Percentiles rank a stretch among this genome's conserved stretches.
Evolutionary conservation across 2,888 invertebrate genomes (phyloP).

Genomic region (Pseudococcus viburni): DNA sequence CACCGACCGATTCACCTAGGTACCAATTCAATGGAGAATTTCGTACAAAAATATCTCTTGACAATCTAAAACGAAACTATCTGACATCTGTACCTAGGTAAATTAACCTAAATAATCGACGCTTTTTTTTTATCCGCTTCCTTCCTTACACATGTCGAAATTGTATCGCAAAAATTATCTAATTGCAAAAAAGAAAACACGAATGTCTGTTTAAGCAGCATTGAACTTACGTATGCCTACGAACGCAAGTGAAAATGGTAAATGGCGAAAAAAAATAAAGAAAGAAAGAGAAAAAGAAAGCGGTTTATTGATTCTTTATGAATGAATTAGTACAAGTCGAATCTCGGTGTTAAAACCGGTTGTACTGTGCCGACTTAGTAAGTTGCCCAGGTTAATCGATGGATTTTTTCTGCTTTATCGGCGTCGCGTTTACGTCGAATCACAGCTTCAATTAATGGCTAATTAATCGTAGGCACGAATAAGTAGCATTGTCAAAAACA

Average conservation of each 20-base stretch:
- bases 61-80: neutral
- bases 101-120: constrained; percentile 5
- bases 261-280: neutral
- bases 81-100: neutral
- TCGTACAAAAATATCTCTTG: neutral
- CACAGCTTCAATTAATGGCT: constrained; percentile 22
- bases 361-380: neutral
- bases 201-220: neutral
- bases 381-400: constrained; percentile 28
- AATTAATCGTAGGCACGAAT: constrained; percentile 22
- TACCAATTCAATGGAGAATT: neutral
- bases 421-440: neutral
- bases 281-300: constrained; percentile 16
- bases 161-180: neutral
- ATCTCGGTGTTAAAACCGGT: constrained; percentile 28
- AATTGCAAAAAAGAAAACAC: neutral
- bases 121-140: neutral
- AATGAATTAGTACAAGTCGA: constrained; percentile 26
- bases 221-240: constrained; percentile 3
- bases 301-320: constrained; percentile 46
- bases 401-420: neutral
- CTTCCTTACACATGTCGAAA: neutral
- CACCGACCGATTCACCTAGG: neutral
- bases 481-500: constrained; percentile 43
- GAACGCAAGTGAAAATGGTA: neutral